Percentiles rank a stretch among this genome's conserved stretches.
phyloP scores from a whole-genome alignment of 2,113 vertebrate genomes.

The Brienomyrus brachyistius region DNA sequence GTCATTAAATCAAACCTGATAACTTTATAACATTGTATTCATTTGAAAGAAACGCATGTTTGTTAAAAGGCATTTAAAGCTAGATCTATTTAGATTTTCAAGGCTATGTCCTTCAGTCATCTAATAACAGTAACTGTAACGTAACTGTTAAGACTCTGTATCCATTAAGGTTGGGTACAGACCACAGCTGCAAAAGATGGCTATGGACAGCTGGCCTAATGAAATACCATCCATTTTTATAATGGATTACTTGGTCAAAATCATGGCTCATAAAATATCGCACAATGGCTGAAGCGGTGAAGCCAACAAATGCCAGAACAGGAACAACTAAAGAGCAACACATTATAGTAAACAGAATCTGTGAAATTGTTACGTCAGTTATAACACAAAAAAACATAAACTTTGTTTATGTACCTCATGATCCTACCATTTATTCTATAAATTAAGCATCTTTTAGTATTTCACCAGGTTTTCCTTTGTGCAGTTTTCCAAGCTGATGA shows the following conservation, averaged over 20 bases:
- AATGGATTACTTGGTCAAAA: not conserved
- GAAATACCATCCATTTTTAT: conserved; percentile 13
- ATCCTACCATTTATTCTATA: not conserved
- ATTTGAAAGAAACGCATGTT: not conserved
- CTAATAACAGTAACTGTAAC: conserved; percentile 9
- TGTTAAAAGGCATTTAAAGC: not conserved
- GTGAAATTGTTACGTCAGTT: not conserved
- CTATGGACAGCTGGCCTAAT: conserved; percentile 7
- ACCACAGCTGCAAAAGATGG: not conserved
- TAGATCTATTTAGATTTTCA: not conserved
- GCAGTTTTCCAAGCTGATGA: not conserved
- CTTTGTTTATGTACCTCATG: not conserved
- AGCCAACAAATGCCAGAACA: not conserved
- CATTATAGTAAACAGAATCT: not conserved
- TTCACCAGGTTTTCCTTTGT: not conserved
- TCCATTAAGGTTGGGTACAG: not conserved
- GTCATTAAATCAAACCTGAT: not conserved
- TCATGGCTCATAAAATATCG: not conserved
- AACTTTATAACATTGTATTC: not conserved
- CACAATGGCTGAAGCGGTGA: not conserved
- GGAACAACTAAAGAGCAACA: not conserved
- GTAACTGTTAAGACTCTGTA: not conserved
- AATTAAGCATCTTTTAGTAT: not conserved
- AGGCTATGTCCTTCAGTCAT: conserved; percentile 4
- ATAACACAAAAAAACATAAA: not conserved